phyloP scores from a whole-genome alignment of 2,113 vertebrate genomes.

The Proterorhinus semilunaris region DNA sequence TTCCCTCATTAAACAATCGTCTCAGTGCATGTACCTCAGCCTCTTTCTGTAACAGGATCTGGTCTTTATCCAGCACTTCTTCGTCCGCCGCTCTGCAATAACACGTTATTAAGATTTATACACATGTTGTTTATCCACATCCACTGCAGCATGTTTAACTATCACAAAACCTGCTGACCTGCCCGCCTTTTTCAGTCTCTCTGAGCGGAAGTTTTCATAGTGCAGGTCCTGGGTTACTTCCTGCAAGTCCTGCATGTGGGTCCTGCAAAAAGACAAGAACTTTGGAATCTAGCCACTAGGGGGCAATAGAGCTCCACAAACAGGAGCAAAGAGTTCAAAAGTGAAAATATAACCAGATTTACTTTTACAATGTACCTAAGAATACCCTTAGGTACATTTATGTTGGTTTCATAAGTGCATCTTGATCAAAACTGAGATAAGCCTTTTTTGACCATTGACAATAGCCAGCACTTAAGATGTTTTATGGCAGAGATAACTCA shows the following conservation, averaged over 20 bases:
- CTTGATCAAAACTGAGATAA: no score
- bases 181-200: slow-evolving; percentile 85
- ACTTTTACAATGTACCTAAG: no score
- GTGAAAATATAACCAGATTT: no score
- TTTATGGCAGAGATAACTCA: slow-evolving; percentile 68
- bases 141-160: not conserved
- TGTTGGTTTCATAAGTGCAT: no score
- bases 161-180: slow-evolving; percentile 68
- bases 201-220: slow-evolving; percentile 90
- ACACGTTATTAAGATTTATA: not conserved
- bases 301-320: slow-evolving; percentile 42
- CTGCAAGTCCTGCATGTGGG: slow-evolving; percentile 90
- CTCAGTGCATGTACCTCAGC: slow-evolving; percentile 80
- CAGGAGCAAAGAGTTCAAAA: not conserved
- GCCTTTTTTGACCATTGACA: not conserved
- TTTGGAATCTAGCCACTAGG: slow-evolving; percentile 38
- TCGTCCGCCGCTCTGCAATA: slow-evolving; percentile 83
- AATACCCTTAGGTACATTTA: no score
- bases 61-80: slow-evolving; percentile 89
- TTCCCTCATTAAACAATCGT: not conserved
- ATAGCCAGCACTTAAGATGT: not conserved
- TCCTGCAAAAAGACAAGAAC: slow-evolving; percentile 64
- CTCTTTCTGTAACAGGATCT: slow-evolving; percentile 92
- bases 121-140: not conserved
- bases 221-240: slow-evolving; percentile 89